A percentile compares a stretch with the other conserved stretches of the same genome.
phyloP scores from a whole-genome alignment of 2,888 invertebrate genomes.

The Cheilosia variabilis region DNA sequence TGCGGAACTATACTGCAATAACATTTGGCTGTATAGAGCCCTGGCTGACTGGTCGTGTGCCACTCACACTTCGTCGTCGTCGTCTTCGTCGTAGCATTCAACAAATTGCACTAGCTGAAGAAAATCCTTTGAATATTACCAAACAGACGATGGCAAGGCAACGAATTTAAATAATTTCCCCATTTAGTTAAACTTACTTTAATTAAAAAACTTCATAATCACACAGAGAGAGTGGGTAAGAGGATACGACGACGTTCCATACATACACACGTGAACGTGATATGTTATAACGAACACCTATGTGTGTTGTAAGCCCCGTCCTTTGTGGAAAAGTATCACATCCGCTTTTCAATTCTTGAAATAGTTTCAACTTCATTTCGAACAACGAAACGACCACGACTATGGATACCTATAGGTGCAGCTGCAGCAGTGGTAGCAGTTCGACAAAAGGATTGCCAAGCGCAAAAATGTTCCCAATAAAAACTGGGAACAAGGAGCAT shows the following conservation, averaged over 20 bases:
- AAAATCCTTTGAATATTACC: constrained; percentile 68
- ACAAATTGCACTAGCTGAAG: constrained; percentile 65
- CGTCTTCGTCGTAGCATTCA: constrained; percentile 34
- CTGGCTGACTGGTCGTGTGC: no score
- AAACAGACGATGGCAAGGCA: constrained; percentile 31
- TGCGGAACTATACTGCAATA: constrained; percentile 65
- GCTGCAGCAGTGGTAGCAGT: neutral
- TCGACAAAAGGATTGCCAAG: constrained; percentile 39
- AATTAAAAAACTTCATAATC: constrained; percentile 75
- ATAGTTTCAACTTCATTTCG: constrained; percentile 47
- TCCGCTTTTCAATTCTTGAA: constrained; percentile 52
- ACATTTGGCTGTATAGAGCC: constrained; percentile 32
- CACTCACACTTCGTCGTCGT: neutral
- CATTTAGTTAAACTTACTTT: constrained; percentile 71
- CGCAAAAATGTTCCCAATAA: constrained; percentile 48
- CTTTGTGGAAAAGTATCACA: constrained; percentile 21
- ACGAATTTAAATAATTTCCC: constrained; percentile 65
- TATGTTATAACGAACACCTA: neutral
- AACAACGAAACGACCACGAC: constrained; percentile 15
- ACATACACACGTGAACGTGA: neutral
- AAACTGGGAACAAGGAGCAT: constrained; percentile 55
- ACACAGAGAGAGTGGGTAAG: constrained; percentile 34
- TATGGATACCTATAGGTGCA: constrained; percentile 12
- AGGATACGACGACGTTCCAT: neutral
- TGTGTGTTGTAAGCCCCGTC: neutral